These are phyloP conservation scores for Anguilla obscura DNA, from an alignment of 2,797 vertebrate genomes.

Conservation along the genomic window DNA sequence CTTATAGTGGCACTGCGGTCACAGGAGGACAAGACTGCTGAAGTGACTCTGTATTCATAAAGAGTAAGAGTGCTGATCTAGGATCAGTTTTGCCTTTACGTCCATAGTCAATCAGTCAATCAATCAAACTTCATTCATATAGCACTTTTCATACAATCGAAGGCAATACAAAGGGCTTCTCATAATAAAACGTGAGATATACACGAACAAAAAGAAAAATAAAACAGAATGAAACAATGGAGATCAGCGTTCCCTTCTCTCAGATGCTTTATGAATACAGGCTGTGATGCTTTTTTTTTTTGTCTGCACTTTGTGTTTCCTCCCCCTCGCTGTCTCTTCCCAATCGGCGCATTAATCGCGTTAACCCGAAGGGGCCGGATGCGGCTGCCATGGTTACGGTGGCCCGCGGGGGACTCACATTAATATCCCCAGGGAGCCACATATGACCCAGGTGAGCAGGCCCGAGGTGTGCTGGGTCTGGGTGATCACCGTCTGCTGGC, in stretches of 20 bases:
- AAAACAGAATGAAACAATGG: too few species aligned
- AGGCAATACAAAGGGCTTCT: too few species aligned
- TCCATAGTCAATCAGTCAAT: too few species aligned
- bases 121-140: too few species aligned
- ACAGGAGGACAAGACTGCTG: too few species aligned
- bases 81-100: too few species aligned
- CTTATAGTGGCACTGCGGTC: too few species aligned
- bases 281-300: neutral
- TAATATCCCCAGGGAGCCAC: conserved; percentile 50
- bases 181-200: too few species aligned
- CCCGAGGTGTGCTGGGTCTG: conserved; percentile 61
- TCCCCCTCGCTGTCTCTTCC: neutral
- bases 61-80: too few species aligned
- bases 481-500: conserved; percentile 74
- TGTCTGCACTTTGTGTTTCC: neutral
- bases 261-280: neutral
- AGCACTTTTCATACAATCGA: too few species aligned
- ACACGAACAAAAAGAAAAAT: too few species aligned
- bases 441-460: conserved; percentile 68
- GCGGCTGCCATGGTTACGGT: conserved; percentile 3
- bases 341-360: neutral
- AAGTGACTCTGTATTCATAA: too few species aligned
- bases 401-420: conserved; percentile 2
- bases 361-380: neutral
- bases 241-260: neutral